Conservation (phyloP, 2,113 vertebrate species). For the Apodemus speciosus region DNA sequence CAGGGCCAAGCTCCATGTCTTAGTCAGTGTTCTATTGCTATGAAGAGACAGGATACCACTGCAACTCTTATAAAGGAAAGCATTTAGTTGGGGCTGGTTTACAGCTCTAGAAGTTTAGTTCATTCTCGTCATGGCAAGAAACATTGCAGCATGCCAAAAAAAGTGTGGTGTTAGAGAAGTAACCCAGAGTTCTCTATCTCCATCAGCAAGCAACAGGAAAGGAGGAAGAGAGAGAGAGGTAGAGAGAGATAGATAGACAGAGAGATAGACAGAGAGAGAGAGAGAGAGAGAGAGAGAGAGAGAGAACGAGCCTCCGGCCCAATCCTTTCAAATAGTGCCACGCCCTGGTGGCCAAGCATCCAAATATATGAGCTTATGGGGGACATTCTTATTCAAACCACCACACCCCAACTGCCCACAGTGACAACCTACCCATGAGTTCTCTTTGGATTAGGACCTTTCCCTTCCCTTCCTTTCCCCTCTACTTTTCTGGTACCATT, state of each 20-base stretch:
- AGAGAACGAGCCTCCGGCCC: too few relatives aligned
- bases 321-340: neutral
- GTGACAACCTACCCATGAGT: neutral
- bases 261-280: neutral
- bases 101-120: neutral
- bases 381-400: neutral
- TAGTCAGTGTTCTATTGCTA: neutral
- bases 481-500: neutral
- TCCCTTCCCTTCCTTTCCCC: too few relatives aligned
- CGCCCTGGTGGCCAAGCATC: neutral
- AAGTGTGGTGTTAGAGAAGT: neutral
- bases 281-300: too few relatives aligned
- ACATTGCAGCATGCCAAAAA: neutral
- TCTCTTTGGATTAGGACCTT: neutral
- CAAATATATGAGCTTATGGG: neutral
- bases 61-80: neutral
- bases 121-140: neutral
- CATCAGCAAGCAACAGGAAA: neutral
- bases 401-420: neutral
- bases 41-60: neutral
- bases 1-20: neutral
- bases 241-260: too few relatives aligned
- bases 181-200: neutral
- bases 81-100: neutral
- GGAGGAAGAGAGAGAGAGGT: neutral